Conservation (phyloP, 2,888 invertebrate genomes). For the Ectobius pallidus region DNA sequence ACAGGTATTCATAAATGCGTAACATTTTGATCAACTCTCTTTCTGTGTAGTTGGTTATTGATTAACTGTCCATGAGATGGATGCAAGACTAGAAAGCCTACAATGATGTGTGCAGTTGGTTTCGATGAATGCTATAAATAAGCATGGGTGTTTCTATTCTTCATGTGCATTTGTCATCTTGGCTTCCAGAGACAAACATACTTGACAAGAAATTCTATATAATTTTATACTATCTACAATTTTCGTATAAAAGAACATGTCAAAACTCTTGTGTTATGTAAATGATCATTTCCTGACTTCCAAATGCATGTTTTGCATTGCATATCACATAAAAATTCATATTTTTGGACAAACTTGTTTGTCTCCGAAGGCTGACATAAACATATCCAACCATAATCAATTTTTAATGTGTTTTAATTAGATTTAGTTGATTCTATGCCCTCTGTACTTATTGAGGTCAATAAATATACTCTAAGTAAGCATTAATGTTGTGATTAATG, state of each 20-base stretch:
- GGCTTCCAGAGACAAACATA: constrained; percentile 1
- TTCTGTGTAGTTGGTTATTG: neutral
- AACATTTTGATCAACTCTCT: no score
- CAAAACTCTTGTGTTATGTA: neutral
- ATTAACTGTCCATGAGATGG: neutral
- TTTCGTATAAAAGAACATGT: neutral
- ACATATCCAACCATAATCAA: constrained; percentile 11
- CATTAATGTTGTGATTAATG: no score
- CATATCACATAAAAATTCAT: neutral
- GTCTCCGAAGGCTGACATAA: constrained; percentile 23
- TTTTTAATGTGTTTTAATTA: constrained; percentile 21
- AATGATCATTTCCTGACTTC: no score
- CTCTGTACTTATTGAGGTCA: constrained; percentile 35
- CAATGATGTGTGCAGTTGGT: neutral
- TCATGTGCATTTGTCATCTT: neutral
- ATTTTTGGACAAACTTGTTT: neutral
- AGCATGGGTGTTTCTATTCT: neutral
- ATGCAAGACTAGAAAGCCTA: constrained; percentile 19
- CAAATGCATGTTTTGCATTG: neutral
- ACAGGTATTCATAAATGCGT: neutral
- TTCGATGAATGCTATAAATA: neutral
- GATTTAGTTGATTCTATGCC: constrained; percentile 12
- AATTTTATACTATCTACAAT: no score
- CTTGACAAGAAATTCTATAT: neutral
- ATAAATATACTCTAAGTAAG: constrained; percentile 19